Conservation (phyloP, 2,113 vertebrate genomes). For the Prietella phreatophila region DNA sequence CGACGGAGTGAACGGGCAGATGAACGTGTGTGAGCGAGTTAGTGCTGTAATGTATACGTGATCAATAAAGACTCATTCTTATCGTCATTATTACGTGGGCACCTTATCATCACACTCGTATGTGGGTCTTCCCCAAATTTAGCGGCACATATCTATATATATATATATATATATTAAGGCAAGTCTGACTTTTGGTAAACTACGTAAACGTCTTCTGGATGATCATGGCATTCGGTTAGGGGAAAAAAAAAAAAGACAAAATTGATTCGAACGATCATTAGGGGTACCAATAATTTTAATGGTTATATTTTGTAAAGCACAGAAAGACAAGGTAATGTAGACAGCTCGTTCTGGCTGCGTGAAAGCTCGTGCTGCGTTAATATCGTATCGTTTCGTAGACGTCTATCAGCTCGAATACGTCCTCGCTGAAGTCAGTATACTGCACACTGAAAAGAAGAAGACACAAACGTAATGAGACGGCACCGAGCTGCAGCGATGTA, state of each 20-base stretch:
- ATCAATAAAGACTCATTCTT: no score
- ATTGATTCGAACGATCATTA: neutral
- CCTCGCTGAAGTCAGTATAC: slow-evolving; percentile 71
- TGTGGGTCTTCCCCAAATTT: no score
- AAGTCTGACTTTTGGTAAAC: no score
- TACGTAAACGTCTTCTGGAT: no score
- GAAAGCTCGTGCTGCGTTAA: neutral
- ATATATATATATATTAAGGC: no score
- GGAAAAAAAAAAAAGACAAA: neutral
- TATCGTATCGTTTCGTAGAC: slow-evolving; percentile 63
- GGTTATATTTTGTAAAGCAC: neutral
- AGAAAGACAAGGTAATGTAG: neutral
- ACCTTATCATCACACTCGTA: no score
- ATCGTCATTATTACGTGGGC: no score
- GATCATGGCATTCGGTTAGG: no score
- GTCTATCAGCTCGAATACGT: slow-evolving; percentile 60
- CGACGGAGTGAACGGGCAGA: no score
- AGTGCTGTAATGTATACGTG: no score
- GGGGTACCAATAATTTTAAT: neutral
- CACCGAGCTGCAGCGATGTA: neutral
- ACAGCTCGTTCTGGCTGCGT: neutral
- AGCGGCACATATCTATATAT: no score
- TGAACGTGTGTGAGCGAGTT: no score
- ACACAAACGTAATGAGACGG: neutral
- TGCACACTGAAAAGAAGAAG: slow-evolving; percentile 56